Conservation (phyloP, 1,140 invertebrate species). For the Yoshiicerus persimilis region DNA sequence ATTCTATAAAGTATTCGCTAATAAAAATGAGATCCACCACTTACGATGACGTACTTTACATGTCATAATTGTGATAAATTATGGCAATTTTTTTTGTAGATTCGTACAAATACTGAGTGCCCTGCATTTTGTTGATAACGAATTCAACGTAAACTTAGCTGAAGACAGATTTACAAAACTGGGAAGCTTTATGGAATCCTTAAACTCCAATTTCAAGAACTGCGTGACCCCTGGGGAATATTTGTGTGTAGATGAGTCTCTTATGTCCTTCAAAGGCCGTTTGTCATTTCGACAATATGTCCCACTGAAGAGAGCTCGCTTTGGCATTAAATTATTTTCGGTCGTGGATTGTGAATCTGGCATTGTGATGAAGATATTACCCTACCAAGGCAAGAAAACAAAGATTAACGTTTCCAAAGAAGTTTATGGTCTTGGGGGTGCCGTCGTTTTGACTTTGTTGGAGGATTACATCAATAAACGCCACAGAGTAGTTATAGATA, state of each 20-base stretch:
- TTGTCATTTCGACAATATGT: background rate
- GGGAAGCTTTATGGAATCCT: background rate
- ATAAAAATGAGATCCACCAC: too few relatives aligned
- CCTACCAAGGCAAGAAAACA: background rate
- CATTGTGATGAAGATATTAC: background rate
- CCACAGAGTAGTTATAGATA: background rate
- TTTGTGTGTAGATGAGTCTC: background rate
- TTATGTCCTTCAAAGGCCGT: background rate
- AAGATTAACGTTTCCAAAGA: background rate
- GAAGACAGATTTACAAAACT: background rate
- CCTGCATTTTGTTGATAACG: background rate
- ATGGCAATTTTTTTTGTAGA: background rate
- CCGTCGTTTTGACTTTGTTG: background rate
- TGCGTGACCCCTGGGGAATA: background rate
- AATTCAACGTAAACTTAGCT: background rate
- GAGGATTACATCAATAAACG: background rate
- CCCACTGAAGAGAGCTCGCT: background rate
- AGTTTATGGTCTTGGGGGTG: background rate
- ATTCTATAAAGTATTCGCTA: too few relatives aligned
- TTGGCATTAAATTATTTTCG: background rate
- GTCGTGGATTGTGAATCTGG: background rate
- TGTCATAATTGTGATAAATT: background rate
- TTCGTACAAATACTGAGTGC: background rate
- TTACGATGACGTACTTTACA: too few relatives aligned
- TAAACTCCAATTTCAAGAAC: background rate